Percentiles rank a stretch among this genome's conserved stretches.
Evolutionary conservation across 1,140 invertebrate species (phyloP).

Genomic region (Hypothenemus hampei): DNA sequence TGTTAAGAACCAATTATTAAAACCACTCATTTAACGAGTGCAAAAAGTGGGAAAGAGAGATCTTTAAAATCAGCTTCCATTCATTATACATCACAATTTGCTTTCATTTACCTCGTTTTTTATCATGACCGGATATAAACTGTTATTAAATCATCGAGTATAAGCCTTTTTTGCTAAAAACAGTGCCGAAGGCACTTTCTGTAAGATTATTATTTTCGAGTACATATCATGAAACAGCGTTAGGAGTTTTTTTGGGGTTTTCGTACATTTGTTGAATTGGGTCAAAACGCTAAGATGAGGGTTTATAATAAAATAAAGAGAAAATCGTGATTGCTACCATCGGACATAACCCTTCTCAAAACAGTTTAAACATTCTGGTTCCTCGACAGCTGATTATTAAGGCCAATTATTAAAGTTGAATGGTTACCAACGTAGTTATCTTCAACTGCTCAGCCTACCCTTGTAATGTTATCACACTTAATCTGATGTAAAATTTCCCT

Average conservation of each 20-base stretch:
- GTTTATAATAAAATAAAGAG: neutral
- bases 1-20: no score
- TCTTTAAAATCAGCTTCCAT: no score
- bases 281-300: neutral
- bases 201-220: no score
- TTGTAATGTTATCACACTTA: conserved; percentile 6
- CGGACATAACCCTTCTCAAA: conserved; percentile 11
- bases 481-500: conserved; percentile 8
- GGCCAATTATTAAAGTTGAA: conserved; percentile 17
- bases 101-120: no score
- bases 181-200: no score
- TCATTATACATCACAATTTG: no score
- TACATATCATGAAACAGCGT: no score
- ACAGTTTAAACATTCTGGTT: neutral
- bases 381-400: conserved; percentile 12
- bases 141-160: no score
- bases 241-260: neutral
- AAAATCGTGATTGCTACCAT: neutral
- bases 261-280: neutral
- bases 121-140: no score
- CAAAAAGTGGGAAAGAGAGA: no score
- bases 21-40: no score
- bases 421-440: conserved; percentile 11
- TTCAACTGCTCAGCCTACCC: conserved; percentile 10
- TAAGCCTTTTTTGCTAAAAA: no score